Percentiles rank a stretch among this genome's conserved stretches.
Evolutionary conservation across 2,888 invertebrate genomes (phyloP).

Genomic region (Drosophila mimica): DNA sequence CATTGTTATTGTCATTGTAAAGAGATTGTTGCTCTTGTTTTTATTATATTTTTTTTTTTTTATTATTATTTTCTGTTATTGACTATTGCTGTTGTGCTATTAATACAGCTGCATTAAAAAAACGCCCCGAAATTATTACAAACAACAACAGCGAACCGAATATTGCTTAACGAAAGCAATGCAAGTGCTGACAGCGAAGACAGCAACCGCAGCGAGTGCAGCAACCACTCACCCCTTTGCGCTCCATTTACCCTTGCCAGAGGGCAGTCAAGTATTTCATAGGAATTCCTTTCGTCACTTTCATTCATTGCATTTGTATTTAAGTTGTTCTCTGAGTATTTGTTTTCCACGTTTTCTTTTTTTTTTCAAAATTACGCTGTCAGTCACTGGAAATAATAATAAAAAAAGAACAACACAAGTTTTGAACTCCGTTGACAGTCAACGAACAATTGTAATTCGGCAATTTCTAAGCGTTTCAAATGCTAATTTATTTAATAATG

Average conservation of each 20-base stretch:
- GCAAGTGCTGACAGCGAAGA: background rate
- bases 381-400: slow-evolving; percentile 31
- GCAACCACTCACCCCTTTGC: slow-evolving; percentile 17
- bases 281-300: background rate
- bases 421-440: slow-evolving; percentile 24
- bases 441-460: slow-evolving; percentile 15
- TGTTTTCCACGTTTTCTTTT: background rate
- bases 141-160: background rate
- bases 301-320: background rate
- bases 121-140: slow-evolving; percentile 43
- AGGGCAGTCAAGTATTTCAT: background rate
- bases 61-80: slow-evolving; percentile 3
- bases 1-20: slow-evolving; percentile 26
- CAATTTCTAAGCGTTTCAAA: slow-evolving; percentile 23
- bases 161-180: background rate
- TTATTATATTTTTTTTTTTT: background rate
- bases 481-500: slow-evolving; percentile 46
- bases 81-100: slow-evolving; percentile 1
- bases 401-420: slow-evolving; percentile 9
- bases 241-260: background rate
- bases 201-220: slow-evolving; percentile 28
- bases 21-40: slow-evolving; percentile 17
- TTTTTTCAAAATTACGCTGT: slow-evolving; percentile 30
- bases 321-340: background rate
- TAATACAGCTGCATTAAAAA: slow-evolving; percentile 23